phyloP scores from a whole-genome alignment of 2,113 vertebrate genomes.

The Hyperopisus bebe region DNA sequence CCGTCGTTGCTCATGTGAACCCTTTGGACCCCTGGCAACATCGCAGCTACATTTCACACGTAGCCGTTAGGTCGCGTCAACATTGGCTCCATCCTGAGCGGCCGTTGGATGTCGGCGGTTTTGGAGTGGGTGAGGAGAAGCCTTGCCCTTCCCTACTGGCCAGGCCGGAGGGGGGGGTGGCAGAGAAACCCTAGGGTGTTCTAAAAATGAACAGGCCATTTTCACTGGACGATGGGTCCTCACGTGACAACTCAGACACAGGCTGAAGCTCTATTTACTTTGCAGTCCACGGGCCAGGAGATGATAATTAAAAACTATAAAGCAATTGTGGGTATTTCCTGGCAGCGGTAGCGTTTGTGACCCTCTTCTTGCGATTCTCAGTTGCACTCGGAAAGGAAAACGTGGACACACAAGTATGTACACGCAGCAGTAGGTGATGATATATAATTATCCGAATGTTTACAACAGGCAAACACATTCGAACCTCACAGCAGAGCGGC shows the following conservation, averaged over 20 bases:
- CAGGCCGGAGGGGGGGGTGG: background rate
- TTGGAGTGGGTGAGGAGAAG: background rate
- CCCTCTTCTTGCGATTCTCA: conserved; percentile 43
- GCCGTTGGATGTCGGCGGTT: background rate
- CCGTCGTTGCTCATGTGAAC: background rate
- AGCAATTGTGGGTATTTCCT: conserved; percentile 37
- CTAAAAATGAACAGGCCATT: background rate
- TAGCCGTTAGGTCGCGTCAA: background rate
- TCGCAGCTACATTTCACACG: background rate
- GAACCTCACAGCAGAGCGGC: conserved; percentile 41
- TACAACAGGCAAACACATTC: conserved; percentile 51
- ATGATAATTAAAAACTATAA: conserved; percentile 42
- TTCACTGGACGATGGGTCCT: conserved; percentile 8
- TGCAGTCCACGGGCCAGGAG: conserved; percentile 19
- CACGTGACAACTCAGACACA: conserved; percentile 19
- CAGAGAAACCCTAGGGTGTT: background rate
- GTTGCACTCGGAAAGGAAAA: conserved; percentile 37
- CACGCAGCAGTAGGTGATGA: conserved; percentile 41
- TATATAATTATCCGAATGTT: conserved; percentile 57
- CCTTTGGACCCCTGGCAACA: background rate
- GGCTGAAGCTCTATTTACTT: conserved; percentile 26
- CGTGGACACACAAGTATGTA: conserved; percentile 36
- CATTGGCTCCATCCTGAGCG: background rate
- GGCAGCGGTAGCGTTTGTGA: conserved; percentile 34
- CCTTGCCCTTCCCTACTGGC: background rate